Conservation (phyloP, 2,113 vertebrate species). For the Sialia sialis region DNA sequence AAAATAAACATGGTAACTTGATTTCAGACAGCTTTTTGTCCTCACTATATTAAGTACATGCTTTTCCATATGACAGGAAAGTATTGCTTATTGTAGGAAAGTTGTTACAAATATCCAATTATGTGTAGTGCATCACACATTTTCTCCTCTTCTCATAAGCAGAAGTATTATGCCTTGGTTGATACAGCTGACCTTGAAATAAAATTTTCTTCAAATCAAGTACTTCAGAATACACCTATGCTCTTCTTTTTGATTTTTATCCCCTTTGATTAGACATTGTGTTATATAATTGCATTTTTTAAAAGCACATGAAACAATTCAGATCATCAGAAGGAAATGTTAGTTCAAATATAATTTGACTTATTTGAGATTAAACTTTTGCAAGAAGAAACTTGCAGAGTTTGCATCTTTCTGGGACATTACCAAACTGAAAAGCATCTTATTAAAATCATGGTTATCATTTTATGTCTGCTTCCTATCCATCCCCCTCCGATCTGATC, state of each 20-base stretch:
- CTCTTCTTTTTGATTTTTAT: not conserved
- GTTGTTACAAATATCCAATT: not conserved
- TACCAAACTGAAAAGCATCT: not conserved
- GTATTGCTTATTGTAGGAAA: not conserved
- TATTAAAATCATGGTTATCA: not conserved
- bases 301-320: not conserved
- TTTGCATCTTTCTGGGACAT: not conserved
- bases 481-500: not conserved
- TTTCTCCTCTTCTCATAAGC: not conserved
- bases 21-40: not conserved
- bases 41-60: not conserved
- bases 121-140: not conserved
- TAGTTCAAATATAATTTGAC: not conserved
- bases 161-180: not conserved
- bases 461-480: not conserved
- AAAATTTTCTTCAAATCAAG: slow-evolving; percentile 12
- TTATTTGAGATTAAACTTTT: not conserved
- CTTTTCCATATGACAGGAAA: not conserved
- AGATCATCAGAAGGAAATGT: not conserved
- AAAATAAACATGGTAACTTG: not conserved
- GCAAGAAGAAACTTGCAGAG: not conserved
- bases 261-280: not conserved
- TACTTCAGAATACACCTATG: not conserved
- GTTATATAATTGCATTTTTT: not conserved
- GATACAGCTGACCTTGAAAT: slow-evolving; percentile 12